These are phyloP conservation scores for mouse (Mus musculus) DNA, from an alignment of 2,113 vertebrate species.

Conservation along the genomic window DNA sequence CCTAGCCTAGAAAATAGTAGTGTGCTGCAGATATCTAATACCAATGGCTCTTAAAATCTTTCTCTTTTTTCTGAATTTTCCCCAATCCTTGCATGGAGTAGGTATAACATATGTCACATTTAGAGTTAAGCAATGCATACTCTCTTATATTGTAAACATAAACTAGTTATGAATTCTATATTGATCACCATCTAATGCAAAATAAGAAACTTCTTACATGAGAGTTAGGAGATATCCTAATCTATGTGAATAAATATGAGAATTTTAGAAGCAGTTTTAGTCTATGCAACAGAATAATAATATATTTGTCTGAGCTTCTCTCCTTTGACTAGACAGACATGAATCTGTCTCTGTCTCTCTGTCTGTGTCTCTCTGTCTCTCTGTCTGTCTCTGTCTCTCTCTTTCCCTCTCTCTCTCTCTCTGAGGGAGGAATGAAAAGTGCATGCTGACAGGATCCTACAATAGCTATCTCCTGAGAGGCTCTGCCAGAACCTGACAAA, in stretches of 20 bases:
- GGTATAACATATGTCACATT: not conserved
- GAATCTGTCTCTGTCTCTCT: not conserved
- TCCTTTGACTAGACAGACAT: not conserved
- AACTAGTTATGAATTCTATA: not conserved
- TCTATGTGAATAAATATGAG: not conserved
- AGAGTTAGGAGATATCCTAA: not conserved
- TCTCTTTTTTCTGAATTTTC: not conserved
- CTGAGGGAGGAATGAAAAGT: too few relatives aligned
- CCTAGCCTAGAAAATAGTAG: not conserved
- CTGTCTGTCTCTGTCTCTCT: not conserved
- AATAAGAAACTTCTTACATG: not conserved
- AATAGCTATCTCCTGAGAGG: too few relatives aligned
- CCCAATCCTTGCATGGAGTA: too few relatives aligned
- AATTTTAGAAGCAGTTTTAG: not conserved
- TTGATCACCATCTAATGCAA: not conserved
- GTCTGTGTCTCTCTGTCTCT: not conserved
- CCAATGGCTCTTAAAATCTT: not conserved
- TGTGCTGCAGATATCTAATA: not conserved
- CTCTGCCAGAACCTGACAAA: too few relatives aligned
- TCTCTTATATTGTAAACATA: not conserved
- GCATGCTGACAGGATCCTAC: too few relatives aligned
- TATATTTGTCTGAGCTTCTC: not conserved
- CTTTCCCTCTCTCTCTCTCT: too few relatives aligned
- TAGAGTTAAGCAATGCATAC: not conserved
- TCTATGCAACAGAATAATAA: not conserved